Evolutionary conservation across 2,797 vertebrate species (phyloP), one percentile per base, ranked within the genome.

Genomic region (Scolopax bukidnonensis): DNA sequence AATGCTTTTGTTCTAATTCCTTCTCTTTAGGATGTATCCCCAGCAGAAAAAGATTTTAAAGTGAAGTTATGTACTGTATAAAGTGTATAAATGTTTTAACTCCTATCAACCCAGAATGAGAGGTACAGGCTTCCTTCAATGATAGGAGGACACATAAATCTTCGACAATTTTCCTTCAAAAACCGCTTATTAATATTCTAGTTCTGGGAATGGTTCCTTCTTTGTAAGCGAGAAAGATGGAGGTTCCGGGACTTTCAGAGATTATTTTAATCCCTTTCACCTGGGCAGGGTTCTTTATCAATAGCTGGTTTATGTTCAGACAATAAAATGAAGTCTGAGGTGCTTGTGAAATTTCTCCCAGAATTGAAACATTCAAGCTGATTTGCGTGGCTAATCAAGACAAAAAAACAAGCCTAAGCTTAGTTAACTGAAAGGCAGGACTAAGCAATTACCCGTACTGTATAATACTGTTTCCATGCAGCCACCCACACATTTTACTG

Each of bases 371-470:
- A 79, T 91, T 89, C 87, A 79, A 50, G 45, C 51, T 93, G 86
- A 73, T 83, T 87, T 75, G 84, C 23, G 0, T 93, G 63, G 59
- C 90, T 87, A 92, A 96, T 95, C 92, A 54, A 91, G 88, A 81
- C 91, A 84, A 92, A 94, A 95, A 93, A 86, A 65, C 78, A 95
- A 94, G 70, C 41, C 51, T 77, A 84, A 84, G 84, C 77, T 53
- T 77, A 73, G 79, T 93, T 93, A 83, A 82, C 69, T 85, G 93
- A 96, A 96, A 96, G 71, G 84, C 95, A 92, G 10, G 2, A 92
- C 81, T 87, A 88, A 96, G 83, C 95, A 73, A 90, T 95, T 94
- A 91, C 68, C 71, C 83, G 57, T 45, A 61, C 56, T 40, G 4
- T 41, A 30, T 90, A 95, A 95, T 93, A 30, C 75, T 50, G n/a